A percentile compares a stretch with the other conserved stretches of the same genome.
Evolutionary conservation across 2,113 vertebrate species (phyloP).

Genomic region (Saguinus midas): DNA sequence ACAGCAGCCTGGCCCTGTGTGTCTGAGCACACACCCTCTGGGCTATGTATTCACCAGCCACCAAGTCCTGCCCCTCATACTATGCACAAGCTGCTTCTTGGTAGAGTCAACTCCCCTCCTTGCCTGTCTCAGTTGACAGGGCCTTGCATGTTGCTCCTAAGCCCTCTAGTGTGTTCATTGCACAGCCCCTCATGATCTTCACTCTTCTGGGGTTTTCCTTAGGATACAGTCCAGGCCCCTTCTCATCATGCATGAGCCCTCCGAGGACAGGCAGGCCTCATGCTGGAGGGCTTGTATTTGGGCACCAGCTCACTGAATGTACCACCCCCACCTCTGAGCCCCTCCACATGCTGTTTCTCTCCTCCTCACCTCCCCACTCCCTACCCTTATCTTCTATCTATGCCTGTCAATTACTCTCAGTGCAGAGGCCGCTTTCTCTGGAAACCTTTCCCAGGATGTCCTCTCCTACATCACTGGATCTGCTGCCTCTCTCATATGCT

Average conservation of each 20-base stretch:
- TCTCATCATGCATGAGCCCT: background rate
- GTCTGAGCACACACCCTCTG: rapidly evolving
- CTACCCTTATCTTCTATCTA: background rate
- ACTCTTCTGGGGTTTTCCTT: background rate
- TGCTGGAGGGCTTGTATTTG: background rate
- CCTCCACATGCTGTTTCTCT: rapidly evolving
- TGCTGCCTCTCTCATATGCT: background rate
- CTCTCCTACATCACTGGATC: background rate
- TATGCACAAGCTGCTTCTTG: background rate
- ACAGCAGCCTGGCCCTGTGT: background rate
- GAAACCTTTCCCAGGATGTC: background rate
- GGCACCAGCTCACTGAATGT: rapidly evolving
- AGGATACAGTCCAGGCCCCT: background rate
- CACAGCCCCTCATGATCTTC: background rate
- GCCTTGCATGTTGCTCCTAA: background rate
- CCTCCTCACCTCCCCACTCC: background rate
- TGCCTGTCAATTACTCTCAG: background rate
- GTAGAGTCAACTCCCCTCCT: background rate
- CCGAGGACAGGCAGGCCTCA: background rate
- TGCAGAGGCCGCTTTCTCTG: background rate
- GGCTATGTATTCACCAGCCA: rapidly evolving
- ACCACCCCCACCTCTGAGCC: background rate
- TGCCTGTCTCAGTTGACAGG: too few relatives aligned
- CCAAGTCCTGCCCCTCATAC: rapidly evolving
- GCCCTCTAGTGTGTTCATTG: background rate